Base-by-base conservation (phyloP, 2,888 invertebrate species). In the Zygogramma bicolorata region DNA sequence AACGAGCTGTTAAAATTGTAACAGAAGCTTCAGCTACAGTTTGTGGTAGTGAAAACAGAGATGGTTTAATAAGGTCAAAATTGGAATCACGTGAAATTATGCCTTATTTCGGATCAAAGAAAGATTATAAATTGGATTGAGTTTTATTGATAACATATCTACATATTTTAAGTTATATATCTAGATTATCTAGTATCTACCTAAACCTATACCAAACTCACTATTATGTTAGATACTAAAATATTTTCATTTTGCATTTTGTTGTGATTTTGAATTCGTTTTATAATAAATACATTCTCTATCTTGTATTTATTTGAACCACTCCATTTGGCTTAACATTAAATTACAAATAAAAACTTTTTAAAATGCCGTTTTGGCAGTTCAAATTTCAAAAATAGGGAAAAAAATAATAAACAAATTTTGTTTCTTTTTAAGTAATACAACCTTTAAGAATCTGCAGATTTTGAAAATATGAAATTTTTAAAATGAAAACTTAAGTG, bases 1-100 rank as follows among this genome's bases (percentile, higher is more conserved):
- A 65, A 65, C 65, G 57, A 66, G 57, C 66, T 29, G 66, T 66
- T 22, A 66, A 66, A 57, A 49, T 57, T 31, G 57, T 66, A 22
- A 66, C 66, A 13, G 53, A 66, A 66, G 66, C 66, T 66, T 66
- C 57, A 53, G 57, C 29, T 34, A 58, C 66, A 38, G 66, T 66
- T 49, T 66, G 57, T 66, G 66, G 34, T 66, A 29, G 25, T 49
- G 57, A 66, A 46, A 66, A 53, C 49, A 66, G 66, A 66, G 66
- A 66, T 66, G 66, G 66, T 66, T n/a, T 66, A 53, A 66, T 66
- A 38, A 25, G 60, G n/a, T 25, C 60, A 38, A 60, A 60, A 60
- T 60, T 60, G 60, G 60, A 60, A 60, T 60, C 60, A 60, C 60
- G 60, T 60, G 18, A 60, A 60, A 38, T 60, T 34, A 60, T 34